phyloP scores from a whole-genome alignment of 2,113 vertebrate species.

The Malurus elegans region DNA sequence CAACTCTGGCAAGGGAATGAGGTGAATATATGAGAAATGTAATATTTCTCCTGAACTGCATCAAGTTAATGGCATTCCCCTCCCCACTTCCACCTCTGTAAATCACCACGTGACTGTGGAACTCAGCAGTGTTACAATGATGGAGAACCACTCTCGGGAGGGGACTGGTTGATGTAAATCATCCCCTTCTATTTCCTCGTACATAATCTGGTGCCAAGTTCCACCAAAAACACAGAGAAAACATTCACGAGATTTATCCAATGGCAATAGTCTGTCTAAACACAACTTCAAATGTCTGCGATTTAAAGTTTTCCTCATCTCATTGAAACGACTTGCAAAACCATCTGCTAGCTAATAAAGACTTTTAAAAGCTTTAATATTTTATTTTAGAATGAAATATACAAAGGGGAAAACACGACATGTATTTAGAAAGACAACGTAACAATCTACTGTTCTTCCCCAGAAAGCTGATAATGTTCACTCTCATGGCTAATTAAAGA shows the following conservation, averaged over 20 bases:
- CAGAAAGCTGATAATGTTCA: neutral
- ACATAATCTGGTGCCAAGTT: conserved; percentile 18
- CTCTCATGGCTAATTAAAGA: conserved; percentile 33
- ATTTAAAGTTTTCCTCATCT: conserved; percentile 33
- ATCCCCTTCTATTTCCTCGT: conserved; percentile 1
- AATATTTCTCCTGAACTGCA: neutral
- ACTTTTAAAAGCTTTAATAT: conserved; percentile 38
- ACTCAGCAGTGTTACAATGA: neutral
- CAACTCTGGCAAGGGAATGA: neutral
- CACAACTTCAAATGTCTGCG: conserved; percentile 27
- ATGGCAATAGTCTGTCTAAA: conserved; percentile 33
- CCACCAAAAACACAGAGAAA: neutral
- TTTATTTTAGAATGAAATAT: conserved; percentile 44
- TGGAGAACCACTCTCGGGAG: neutral
- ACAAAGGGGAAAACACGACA: conserved; percentile 7
- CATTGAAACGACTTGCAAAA: conserved; percentile 46
- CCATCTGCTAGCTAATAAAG: conserved; percentile 65
- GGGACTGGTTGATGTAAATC: neutral
- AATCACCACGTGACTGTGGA: neutral
- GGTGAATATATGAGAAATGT: neutral
- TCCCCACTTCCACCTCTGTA: neutral
- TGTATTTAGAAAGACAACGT: conserved; percentile 11
- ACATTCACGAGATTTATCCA: conserved; percentile 8
- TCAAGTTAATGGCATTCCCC: neutral
- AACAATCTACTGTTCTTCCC: conserved; percentile 34